Base-by-base conservation (phyloP, 1,140 invertebrate genomes). In the Orius insidiosus region DNA sequence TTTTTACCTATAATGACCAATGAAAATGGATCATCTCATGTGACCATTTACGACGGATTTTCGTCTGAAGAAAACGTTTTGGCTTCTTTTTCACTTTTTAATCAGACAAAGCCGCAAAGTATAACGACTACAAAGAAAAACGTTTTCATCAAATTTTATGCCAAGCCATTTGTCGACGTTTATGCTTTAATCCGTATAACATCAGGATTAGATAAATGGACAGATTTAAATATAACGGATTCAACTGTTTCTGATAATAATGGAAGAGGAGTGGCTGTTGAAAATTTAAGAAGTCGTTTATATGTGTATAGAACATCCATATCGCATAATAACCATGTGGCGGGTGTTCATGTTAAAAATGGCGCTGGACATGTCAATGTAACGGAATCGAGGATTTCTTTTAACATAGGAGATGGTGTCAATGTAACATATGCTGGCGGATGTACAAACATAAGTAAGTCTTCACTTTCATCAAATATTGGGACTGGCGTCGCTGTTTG, bases 361-460 rank as follows among this genome's bases (percentile, higher is more conserved):
- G 92, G 92, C 1, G 83, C 78, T 1, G 85, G 86, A n/a, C 83
- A 93, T 57, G 74, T 98, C 0, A 90, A 97, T 56, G 72, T 99
- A 2, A 94, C 90, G 4, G 75, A 80, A 52, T 88, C 84, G 49
- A 71, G 80, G 55, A 83, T 98, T 33, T 78, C 75, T 1, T 82
- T 88, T 53, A 99, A 98, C 61, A 74, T 80, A 56, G 94, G 90
- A 0, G 92, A 94, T 52, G 83, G 85, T 2, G 67, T 87, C 3
- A 93, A 94, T 55, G 80, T 96, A 3, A 93, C 89, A 0, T 85
- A 87, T 47, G 80, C 84, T 1, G 90, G 92, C 1, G 92, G 93
- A 2, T 80, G 78, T 49, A 70, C 84, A 43, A 90, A 97, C 56
- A 70, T 97, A 32, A 92, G 90, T 8, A 67, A 75, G 55, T 81